phyloP scores from a whole-genome alignment of 92 coral and sea anemone species.

The Zoanthus solanderi region DNA sequence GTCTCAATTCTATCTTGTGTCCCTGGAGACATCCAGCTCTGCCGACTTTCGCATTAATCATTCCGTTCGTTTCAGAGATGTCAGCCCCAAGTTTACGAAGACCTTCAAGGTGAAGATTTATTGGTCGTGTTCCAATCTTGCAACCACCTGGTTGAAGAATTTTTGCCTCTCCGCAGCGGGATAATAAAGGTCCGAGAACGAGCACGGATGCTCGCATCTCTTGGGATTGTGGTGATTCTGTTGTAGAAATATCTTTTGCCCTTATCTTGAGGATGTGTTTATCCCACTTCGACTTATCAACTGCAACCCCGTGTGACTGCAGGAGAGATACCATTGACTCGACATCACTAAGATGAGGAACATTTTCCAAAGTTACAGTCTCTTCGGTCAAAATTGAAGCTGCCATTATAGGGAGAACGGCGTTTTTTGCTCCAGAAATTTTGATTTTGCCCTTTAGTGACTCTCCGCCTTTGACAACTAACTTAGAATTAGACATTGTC shows the following conservation, averaged over 20 bases:
- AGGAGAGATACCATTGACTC: constrained; percentile 52
- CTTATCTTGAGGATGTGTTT: constrained; percentile 17
- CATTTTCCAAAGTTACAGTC: constrained; percentile 31
- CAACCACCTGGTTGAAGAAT: constrained; percentile 59
- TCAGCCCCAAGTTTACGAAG: constrained; percentile 61
- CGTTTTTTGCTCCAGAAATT: constrained; percentile 66
- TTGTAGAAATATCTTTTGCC: constrained; percentile 10
- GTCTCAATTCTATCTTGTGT: constrained; percentile 5
- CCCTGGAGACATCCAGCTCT: constrained; percentile 43
- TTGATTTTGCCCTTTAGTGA: constrained; percentile 33
- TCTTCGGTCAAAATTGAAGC: constrained; percentile 50
- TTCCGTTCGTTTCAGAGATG: neutral
- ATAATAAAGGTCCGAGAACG: constrained; percentile 56
- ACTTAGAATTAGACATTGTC: constrained; percentile 25
- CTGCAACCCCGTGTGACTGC: constrained; percentile 50
- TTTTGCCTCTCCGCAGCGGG: constrained; percentile 46
- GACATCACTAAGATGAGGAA: constrained; percentile 55
- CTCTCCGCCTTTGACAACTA: constrained; percentile 26
- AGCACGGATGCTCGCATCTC: constrained; percentile 44
- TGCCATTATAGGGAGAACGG: constrained; percentile 59
- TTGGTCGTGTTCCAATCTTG: constrained; percentile 51
- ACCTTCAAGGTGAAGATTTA: constrained; percentile 46
- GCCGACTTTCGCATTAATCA: neutral
- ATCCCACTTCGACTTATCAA: neutral
- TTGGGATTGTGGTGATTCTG: constrained; percentile 8